phyloP scores from a whole-genome alignment of 2,113 vertebrate species.

The Ranitomeya variabilis region DNA sequence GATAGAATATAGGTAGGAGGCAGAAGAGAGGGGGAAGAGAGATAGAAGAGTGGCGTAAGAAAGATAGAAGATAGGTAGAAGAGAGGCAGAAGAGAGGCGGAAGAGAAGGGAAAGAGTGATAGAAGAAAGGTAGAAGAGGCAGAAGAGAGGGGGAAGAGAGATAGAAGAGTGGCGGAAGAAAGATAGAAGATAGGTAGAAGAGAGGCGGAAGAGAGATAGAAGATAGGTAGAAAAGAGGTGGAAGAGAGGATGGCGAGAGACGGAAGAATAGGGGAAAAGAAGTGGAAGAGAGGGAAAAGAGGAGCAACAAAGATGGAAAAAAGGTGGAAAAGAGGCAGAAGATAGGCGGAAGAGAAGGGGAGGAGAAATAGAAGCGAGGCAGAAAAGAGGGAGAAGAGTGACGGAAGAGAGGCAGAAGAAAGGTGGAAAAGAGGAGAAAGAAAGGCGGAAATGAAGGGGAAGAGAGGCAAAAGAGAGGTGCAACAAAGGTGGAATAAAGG shows the following conservation, averaged over 20 bases:
- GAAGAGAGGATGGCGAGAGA: too few species aligned
- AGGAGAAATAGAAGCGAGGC: too few species aligned
- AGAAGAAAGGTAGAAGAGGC: background rate
- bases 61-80: background rate
- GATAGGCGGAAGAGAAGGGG: too few species aligned
- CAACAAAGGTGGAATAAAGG: too few species aligned
- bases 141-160: background rate
- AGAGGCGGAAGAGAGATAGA: background rate
- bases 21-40: background rate
- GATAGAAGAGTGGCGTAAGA: too few species aligned
- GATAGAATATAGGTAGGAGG: background rate
- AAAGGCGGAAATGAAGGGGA: background rate
- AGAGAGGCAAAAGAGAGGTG: too few species aligned
- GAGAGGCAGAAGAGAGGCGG: background rate
- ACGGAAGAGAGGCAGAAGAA: too few species aligned
- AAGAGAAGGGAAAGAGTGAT: constrained; percentile 21
- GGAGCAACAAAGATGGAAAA: too few species aligned
- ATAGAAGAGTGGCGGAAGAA: background rate
- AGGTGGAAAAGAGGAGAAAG: background rate
- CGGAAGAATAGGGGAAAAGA: too few species aligned
- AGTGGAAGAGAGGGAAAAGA: too few species aligned
- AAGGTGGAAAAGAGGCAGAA: too few species aligned
- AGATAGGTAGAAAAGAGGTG: background rate
- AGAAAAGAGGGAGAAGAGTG: too few species aligned
- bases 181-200: background rate